phyloP scores from a whole-genome alignment of 2,797 vertebrate genomes.

The Smutsia gigantea region DNA sequence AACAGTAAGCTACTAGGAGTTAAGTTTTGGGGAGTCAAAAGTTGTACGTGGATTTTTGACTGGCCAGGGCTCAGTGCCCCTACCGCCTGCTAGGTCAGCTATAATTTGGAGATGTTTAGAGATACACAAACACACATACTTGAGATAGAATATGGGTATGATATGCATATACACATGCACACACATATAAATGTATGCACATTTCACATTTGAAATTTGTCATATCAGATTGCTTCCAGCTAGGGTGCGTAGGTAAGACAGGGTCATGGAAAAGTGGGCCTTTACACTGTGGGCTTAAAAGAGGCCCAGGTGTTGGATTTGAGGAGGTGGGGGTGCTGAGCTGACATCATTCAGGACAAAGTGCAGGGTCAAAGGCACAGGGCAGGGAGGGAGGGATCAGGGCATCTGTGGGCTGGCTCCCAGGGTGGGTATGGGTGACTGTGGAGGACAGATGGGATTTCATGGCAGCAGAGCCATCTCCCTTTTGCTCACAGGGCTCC shows the following conservation, averaged over 20 bases:
- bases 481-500: too few species aligned
- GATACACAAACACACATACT: accelerated
- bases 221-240: neutral
- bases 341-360: neutral
- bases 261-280: neutral
- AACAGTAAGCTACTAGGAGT: too few species aligned
- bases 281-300: neutral
- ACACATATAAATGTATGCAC: accelerated
- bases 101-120: neutral
- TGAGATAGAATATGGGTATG: neutral
- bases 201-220: neutral
- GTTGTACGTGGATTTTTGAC: too few species aligned
- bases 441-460: neutral
- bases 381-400: neutral
- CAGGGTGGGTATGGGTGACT: too few species aligned
- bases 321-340: neutral
- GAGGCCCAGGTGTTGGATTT: neutral
- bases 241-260: neutral
- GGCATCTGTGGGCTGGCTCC: neutral
- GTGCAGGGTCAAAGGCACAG: too few species aligned
- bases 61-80: too few species aligned
- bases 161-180: accelerated
- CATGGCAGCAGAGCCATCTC: neutral
- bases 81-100: too few species aligned
- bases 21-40: too few species aligned